A percentile compares a stretch with the other conserved stretches of the same genome.
Conservation (phyloP, 2,797 vertebrate species). For the Echiichthys vipera region DNA sequence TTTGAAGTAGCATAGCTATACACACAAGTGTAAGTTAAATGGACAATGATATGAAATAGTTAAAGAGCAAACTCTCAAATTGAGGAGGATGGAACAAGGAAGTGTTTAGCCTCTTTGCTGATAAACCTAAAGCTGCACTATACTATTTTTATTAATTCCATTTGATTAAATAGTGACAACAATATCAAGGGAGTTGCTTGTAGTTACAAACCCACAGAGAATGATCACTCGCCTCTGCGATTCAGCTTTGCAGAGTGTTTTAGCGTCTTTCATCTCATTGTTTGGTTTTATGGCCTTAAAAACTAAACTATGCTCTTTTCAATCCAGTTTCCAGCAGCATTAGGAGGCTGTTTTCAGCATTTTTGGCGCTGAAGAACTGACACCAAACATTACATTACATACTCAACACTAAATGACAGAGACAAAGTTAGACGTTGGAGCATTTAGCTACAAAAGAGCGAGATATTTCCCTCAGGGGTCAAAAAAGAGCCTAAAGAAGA, state of each 20-base stretch:
- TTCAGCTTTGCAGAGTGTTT: not conserved
- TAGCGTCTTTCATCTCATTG: not conserved
- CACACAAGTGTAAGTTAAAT: not conserved
- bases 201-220: not conserved
- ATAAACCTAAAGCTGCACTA: not conserved
- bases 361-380: not conserved
- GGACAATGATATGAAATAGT: not conserved
- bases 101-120: not conserved
- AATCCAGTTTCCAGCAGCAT: not conserved
- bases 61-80: not conserved
- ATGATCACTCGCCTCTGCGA: not conserved
- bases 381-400: not conserved
- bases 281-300: constrained; percentile 11
- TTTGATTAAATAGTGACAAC: not conserved
- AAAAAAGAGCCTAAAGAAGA: not conserved
- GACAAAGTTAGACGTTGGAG: not conserved
- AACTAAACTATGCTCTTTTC: not conserved
- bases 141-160: not conserved
- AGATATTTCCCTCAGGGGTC: not conserved
- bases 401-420: not conserved
- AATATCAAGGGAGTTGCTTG: not conserved
- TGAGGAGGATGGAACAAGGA: not conserved
- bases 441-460: not conserved
- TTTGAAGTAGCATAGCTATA: not conserved
- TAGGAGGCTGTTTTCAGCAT: not conserved